Conservation (phyloP, 2,797 vertebrate genomes). For the Petrocephalus schoutedeni region DNA sequence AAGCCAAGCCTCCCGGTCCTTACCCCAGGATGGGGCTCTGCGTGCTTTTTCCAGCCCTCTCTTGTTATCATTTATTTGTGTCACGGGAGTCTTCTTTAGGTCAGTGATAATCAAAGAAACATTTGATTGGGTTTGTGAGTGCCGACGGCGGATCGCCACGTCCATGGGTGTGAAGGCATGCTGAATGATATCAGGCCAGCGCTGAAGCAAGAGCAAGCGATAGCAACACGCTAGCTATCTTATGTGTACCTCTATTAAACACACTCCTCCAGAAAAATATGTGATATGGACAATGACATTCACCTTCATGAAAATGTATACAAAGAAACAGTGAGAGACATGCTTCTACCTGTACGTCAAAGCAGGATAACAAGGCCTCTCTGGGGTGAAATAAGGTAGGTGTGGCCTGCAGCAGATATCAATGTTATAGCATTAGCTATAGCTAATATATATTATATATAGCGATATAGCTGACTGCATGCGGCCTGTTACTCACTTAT, state of each 20-base stretch:
- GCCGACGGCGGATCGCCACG: not conserved
- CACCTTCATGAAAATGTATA: not conserved
- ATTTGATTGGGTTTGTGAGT: not conserved
- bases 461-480: not conserved
- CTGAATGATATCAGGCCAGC: constrained; percentile 2
- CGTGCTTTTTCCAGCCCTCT: constrained; percentile 37
- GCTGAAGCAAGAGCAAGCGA: not conserved
- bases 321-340: not conserved
- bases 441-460: too few species aligned
- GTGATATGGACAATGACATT: not conserved
- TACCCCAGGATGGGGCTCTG: constrained; percentile 1
- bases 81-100: constrained; percentile 40
- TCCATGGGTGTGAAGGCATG: constrained; percentile 19
- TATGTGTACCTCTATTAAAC: not conserved
- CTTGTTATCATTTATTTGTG: constrained; percentile 44
- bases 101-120: constrained; percentile 18
- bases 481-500: not conserved
- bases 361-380: not conserved
- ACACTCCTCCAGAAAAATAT: not conserved
- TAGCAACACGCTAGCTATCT: not conserved
- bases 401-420: not conserved
- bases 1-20: constrained; percentile 50
- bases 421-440: not conserved
- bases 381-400: not conserved
- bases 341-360: not conserved